A percentile compares a stretch with the other conserved stretches of the same genome.
These are phyloP conservation scores for Atrina japonica DNA, from an alignment of 2,888 invertebrate species.

Conservation along the genomic window DNA sequence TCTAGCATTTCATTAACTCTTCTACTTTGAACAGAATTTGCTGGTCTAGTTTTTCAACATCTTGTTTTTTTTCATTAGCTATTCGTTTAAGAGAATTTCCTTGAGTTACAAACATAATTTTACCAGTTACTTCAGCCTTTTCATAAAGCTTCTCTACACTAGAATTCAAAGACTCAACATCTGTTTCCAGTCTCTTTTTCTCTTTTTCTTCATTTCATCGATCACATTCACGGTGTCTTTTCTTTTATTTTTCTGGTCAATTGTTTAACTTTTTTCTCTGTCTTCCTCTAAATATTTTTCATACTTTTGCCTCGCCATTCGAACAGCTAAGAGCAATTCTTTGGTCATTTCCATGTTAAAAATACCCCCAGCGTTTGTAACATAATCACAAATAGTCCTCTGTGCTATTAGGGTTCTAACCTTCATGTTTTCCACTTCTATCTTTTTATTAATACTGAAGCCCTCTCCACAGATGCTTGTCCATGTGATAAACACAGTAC, in stretches of 20 bases:
- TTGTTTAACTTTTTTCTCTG: too few species aligned
- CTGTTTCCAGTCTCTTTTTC: too few species aligned
- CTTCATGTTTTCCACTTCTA: slow-evolving; percentile 31
- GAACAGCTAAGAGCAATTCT: too few species aligned
- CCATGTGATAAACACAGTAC: slow-evolving; percentile 15
- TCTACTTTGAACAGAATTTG: too few species aligned
- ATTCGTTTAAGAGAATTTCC: slow-evolving; percentile 28
- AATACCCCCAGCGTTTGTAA: neutral
- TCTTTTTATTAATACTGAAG: slow-evolving; percentile 1
- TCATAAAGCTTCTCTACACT: slow-evolving; percentile 33
- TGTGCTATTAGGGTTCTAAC: slow-evolving; percentile 9
- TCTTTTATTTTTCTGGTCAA: too few species aligned
- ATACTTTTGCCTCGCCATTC: too few species aligned
- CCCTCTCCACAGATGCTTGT: slow-evolving; percentile 8
- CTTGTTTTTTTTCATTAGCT: slow-evolving; percentile 31
- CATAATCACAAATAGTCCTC: slow-evolving; percentile 10
- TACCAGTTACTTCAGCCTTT: slow-evolving; percentile 36
- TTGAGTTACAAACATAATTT: slow-evolving; percentile 35
- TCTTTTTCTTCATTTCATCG: too few species aligned
- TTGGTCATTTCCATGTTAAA: neutral
- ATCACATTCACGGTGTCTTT: too few species aligned
- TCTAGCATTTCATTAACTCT: too few species aligned
- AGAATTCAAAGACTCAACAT: slow-evolving; percentile 5
- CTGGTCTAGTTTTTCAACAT: slow-evolving; percentile 6
- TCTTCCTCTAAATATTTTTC: neutral